Evolutionary conservation across 2,888 invertebrate species (phyloP), one percentile per base, ranked within the genome.

Genomic region (Didymodactylos carnosus): DNA sequence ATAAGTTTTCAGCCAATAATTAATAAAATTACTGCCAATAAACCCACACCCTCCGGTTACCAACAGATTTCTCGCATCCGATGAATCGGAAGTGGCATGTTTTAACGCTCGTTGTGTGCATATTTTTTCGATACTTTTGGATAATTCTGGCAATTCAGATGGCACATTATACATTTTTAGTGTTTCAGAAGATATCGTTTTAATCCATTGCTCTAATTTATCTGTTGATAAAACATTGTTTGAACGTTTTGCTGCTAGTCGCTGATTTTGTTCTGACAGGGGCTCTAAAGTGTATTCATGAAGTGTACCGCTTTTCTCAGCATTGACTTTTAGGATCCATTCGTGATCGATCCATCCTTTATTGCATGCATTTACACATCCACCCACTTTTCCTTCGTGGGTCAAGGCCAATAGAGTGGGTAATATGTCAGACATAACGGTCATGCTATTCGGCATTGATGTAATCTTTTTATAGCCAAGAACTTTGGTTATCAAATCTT

Each of bases 11-110:
- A 78, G 78, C 11, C 78, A 76, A 23, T 71, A 69, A 40, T 77
- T 76, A 29, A 77, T 76, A 27, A 78, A 76, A 75, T 78, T 77
- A 10, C 78, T 78, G 0, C 78, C 78, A 51, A 71, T 71, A 51
- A 71, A 71, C 14, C 71, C 46, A 71, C 40, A 39, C 14, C 71
- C 71, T 23, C 71, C 71, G 10, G 71, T 71, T 4, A 71, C 35
- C 14, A 71, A n/a, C 8, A 71, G 8, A 41, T 39, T 46, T 41
- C 11, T 25, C 11, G 62, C n/a, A n/a, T n/a, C n/a, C n/a, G n/a
- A n/a, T n/a, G n/a, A n/a, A n/a, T n/a, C n/a, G n/a, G n/a, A n/a
- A n/a, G n/a, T n/a, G n/a, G n/a, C n/a, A n/a, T n/a, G n/a, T n/a
- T n/a, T n/a, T n/a, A n/a, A 10, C 19, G 35, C 19, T n/a, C n/a